phyloP scores from a whole-genome alignment of 1,140 invertebrate genomes.

The Camponotus vicinus region DNA sequence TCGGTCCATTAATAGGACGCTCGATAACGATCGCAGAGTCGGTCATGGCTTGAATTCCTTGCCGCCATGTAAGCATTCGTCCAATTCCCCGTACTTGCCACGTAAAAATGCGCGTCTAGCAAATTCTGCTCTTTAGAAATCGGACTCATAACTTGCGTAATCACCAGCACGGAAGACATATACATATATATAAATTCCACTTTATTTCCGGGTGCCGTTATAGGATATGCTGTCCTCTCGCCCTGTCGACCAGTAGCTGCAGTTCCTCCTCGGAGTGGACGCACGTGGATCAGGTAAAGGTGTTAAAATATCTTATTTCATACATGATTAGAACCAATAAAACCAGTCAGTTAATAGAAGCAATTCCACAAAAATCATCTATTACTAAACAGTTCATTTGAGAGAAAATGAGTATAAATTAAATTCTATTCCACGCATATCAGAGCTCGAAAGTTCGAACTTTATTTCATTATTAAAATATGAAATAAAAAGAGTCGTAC shows the following conservation, averaged over 20 bases:
- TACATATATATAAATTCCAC: not conserved
- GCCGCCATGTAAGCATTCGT: constrained; percentile 48
- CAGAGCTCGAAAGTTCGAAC: not conserved
- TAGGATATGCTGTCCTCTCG: constrained; percentile 82
- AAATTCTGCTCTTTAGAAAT: constrained; percentile 62
- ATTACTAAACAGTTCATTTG: not conserved
- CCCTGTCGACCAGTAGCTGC: constrained; percentile 81
- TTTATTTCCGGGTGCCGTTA: constrained; percentile 58
- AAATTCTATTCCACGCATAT: not conserved
- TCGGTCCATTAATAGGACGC: constrained; percentile 74
- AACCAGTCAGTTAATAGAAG: not conserved
- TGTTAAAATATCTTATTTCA: no score
- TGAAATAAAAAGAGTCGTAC: not conserved
- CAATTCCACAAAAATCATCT: not conserved
- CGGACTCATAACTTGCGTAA: constrained; percentile 34
- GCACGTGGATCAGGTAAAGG: constrained; percentile 82
- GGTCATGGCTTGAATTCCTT: constrained; percentile 62
- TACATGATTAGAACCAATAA: not conserved
- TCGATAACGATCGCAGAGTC: constrained; percentile 65
- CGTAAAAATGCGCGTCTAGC: constrained; percentile 38
- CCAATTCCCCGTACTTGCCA: constrained; percentile 8
- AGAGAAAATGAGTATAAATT: not conserved
- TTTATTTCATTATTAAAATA: not conserved
- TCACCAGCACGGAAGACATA: not conserved
- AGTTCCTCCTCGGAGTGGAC: constrained; percentile 81